Percentiles rank a stretch among this genome's conserved stretches.
Conservation (phyloP, 1,140 invertebrate species). For the Mamestra configurata region DNA sequence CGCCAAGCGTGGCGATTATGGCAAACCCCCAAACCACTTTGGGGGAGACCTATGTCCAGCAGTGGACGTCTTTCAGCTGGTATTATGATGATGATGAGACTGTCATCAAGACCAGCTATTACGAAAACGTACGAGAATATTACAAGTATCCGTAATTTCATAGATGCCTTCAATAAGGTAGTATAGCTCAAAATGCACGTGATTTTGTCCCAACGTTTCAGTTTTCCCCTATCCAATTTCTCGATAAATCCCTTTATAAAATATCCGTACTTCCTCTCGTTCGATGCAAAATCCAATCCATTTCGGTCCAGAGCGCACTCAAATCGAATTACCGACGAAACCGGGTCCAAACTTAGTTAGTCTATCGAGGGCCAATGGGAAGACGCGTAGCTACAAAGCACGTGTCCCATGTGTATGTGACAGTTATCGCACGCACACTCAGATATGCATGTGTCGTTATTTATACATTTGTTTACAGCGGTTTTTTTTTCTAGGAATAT, state of each 20-base stretch:
- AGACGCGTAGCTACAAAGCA: background rate
- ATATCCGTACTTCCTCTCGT: background rate
- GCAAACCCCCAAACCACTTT: no score
- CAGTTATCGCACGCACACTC: background rate
- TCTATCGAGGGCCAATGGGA: background rate
- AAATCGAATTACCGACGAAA: conserved; percentile 7
- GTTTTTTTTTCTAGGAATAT: background rate
- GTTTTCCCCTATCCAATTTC: background rate
- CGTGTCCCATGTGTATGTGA: conserved; percentile 6
- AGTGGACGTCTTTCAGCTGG: no score
- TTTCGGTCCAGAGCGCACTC: background rate
- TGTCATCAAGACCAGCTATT: no score
- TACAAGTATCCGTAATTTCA: no score
- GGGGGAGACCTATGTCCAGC: no score
- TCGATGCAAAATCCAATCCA: conserved; percentile 12
- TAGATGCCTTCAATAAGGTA: no score
- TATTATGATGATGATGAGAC: no score
- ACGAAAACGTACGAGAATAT: no score
- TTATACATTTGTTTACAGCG: background rate
- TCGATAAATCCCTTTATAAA: background rate
- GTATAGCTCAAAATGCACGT: no score
- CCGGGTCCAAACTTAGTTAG: conserved; percentile 18
- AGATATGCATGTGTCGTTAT: background rate
- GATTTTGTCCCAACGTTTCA: no score
- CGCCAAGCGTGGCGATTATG: no score